Base-by-base conservation (phyloP, 2,797 vertebrate species). In the Morelia viridis region DNA sequence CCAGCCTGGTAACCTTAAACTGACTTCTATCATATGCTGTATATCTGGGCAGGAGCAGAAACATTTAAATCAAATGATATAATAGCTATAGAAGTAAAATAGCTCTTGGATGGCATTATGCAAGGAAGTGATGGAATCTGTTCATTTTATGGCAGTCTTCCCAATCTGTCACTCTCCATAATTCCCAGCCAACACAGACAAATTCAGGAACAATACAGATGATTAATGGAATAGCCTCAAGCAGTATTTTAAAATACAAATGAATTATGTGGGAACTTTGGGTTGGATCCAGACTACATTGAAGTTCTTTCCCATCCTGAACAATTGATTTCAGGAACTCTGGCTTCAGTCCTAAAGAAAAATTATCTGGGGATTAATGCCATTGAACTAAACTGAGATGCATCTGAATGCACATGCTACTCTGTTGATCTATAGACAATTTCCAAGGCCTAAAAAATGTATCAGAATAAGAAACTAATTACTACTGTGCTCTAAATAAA, bases 401-500 rank as follows among this genome's bases (percentile, higher is more conserved):
- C 57, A 22, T 60, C 57, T 5, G 85, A 60, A 15, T 64, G 5
- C 22, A 50, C 0, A 28, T 46, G 22, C 46, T 64, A 28, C 24
- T 41, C 13, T 64, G 12, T 87, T 46, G 12, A 12, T 62, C 50
- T 89, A n/a, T 0, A 0, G 90, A 41, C 10, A n/a, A 3, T 91
- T 94, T 94, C 76, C 87, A 92, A 94, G 86, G 87, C 89, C 28
- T 35, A 88, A 61, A 87, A 90, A 65, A 93, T 92, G 41, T 26
- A 83, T 8, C 46, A 86, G 0, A 0, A 93, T 91, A 93, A 61
- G 3, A 88, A 80, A 28, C 3, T 61, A 19, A 60, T 41, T 92
- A 93, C 94, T 95, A 90, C 71, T 24, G 76, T 46, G 46, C 76
- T 80, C 35, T 41, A 71, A 90, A 91, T 71, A 96, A 93, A 94